A percentile compares a stretch with the other conserved stretches of the same genome.
phyloP scores from a whole-genome alignment of 2,888 invertebrate genomes.

The Spodoptera littoralis region DNA sequence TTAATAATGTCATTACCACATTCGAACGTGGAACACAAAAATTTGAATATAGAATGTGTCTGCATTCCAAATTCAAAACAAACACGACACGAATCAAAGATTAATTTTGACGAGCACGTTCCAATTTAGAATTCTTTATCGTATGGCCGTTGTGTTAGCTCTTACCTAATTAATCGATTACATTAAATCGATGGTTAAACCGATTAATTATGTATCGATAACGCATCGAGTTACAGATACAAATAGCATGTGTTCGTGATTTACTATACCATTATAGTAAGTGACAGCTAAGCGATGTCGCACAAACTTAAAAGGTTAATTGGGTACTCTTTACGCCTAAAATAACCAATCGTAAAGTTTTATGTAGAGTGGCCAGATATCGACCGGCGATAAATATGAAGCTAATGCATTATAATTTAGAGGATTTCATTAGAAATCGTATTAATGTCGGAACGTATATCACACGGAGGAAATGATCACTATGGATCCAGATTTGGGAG shows the following conservation, averaged over 20 bases:
- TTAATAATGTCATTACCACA: constrained; percentile 53
- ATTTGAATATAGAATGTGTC: constrained; percentile 58
- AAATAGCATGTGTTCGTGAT: constrained; percentile 65
- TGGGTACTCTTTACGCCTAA: constrained; percentile 72
- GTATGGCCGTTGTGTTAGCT: constrained; percentile 39
- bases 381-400: constrained; percentile 59
- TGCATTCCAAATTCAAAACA: constrained; percentile 59
- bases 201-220: constrained; percentile 75
- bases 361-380: constrained; percentile 70
- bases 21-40: constrained; percentile 55
- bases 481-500: constrained; percentile 29
- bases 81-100: constrained; percentile 59
- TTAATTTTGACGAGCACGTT: constrained; percentile 57
- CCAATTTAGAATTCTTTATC: constrained; percentile 59
- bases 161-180: constrained; percentile 45
- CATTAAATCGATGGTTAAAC: constrained; percentile 52
- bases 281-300: constrained; percentile 72
- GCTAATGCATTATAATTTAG: constrained; percentile 58
- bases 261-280: constrained; percentile 76
- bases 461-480: constrained; percentile 40
- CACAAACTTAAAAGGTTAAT: constrained; percentile 78
- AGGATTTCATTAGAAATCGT: constrained; percentile 60
- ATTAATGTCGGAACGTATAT: constrained; percentile 54
- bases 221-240: constrained; percentile 67
- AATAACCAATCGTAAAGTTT: constrained; percentile 78